Evolutionary conservation across 2,888 invertebrate species (phyloP), one percentile per base, ranked within the genome.

Genomic region (Drosophila meridiana): DNA sequence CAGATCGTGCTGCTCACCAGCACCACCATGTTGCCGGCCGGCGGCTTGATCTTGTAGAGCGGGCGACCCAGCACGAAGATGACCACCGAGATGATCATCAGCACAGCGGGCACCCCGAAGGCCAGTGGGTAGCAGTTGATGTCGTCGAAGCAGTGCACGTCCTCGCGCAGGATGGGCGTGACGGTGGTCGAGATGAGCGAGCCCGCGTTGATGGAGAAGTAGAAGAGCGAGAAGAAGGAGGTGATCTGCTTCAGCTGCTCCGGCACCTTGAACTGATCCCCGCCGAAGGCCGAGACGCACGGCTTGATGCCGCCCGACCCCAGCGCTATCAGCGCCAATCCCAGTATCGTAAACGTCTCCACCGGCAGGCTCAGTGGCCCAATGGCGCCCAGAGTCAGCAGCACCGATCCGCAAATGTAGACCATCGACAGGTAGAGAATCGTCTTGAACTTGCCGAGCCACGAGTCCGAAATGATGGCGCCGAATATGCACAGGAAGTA

Each of bases 281-380:
- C 99, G 1, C 99, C 99, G 92, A 99, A 99, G 0, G 99, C 97
- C 0, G 98, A 95, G 0, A 99, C 98, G 90, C 98, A 99, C 0
- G 99, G 98, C 91, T 99, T 99, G 83, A 99, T 99, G 2, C 98
- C 98, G 2, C 99, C 99, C 0, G 98, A 98, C 0, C 98, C 98
- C 14, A 98, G 87, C 0, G 98, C 98, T 84, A 99, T 97, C 34
- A 97, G 93, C 0, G 96, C 81, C 20, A 97, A 92, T 0, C 96
- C 97, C 28, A 96, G 80, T 71, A 96, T 92, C 1, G 96, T 95
- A 72, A 96, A 92, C 38, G 89, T 88, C n/a, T 93, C 91, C 45
- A 92, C 93, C 1, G 95, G 94, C 38, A 95, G 76, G 52, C 93
- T 93, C n/a, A 94, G 80, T 0, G 93, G 92, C 0, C 94, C 94